Evolutionary conservation across 2,888 invertebrate genomes (phyloP), one percentile per base, ranked within the genome.

Genomic region (Anoncus sp.): DNA sequence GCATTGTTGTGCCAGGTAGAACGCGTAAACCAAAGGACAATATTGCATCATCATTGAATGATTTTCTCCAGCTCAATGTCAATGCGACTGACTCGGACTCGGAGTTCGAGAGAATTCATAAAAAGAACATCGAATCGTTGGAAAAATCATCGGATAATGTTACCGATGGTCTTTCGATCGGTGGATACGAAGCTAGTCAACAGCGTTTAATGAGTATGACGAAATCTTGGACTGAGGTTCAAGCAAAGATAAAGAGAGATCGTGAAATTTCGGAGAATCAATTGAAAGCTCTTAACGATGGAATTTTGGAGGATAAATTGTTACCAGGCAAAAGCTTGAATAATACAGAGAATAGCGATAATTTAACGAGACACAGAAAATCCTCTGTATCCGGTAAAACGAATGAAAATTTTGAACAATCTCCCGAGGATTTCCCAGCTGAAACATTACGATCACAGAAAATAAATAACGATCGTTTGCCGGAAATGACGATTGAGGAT

Each of bases 161-260:
- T 5, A n/a, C 66, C 6, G 43, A 55, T 38, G 7, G 7, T 24
- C 31, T 20, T 22, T 9, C 14, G 60, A 24, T 9, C 14, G 60
- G 20, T 6, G 66, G 27, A 22, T 47, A 59, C 55, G 79, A 80
- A n/a, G 73, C 43, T 27, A 69, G 70, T 38, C 78, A 80, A 14
- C 74, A 78, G 27, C 73, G 75, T 24, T 67, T 83, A 14, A 59
- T 76, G 62, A 76, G 55, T 16, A 77, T 79, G 55, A 81, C 81
- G 31, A 82, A 83, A 60, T 83, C 83, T 4, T 84, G 83, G 83
- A 76, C 79, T 0, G 80, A 81, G 31, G 62, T 84, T n/a, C 80
- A 82, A 35, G 80, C 78, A 3, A 82, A 77, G 27, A 82, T 84
- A 62, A 80, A 69, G 27, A 75, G 73, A 53, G 84, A 82, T n/a